A percentile compares a stretch with the other conserved stretches of the same genome.
phyloP scores from a whole-genome alignment of 2,113 vertebrate genomes.

The Monarcha castaneiventris region DNA sequence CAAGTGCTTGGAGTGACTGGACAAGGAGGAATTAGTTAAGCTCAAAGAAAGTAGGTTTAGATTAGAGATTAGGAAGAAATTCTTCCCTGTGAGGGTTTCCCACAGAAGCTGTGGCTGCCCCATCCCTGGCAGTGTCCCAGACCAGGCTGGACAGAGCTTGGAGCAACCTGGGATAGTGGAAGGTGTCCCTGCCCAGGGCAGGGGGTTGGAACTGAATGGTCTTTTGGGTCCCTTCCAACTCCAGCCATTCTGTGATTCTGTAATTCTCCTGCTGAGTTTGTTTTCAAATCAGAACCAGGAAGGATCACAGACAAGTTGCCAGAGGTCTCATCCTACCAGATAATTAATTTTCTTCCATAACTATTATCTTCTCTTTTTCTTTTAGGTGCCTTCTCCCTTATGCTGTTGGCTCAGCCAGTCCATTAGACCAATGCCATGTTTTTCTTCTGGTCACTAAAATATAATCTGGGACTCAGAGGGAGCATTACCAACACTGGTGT shows the following conservation, averaged over 20 bases:
- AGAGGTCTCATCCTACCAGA: not conserved
- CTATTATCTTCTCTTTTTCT: not conserved
- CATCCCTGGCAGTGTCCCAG: accelerated
- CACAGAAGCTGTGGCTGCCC: not conserved
- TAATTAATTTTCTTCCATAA: not conserved
- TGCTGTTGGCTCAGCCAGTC: not conserved
- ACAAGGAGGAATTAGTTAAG: not conserved
- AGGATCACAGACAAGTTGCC: not conserved
- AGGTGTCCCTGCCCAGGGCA: not conserved
- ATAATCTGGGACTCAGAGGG: not conserved
- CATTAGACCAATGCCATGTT: accelerated
- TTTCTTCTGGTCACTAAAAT: not conserved
- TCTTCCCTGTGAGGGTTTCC: accelerated
- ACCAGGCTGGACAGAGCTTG: accelerated
- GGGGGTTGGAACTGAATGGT: accelerated
- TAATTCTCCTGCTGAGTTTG: not conserved
- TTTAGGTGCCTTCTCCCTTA: not conserved
- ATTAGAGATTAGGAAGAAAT: not conserved
- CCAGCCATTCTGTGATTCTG: not conserved
- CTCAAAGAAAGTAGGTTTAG: not conserved
- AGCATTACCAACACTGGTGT: not conserved
- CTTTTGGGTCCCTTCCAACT: not conserved
- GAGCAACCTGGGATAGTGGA: accelerated
- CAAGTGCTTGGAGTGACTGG: accelerated
- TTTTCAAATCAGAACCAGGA: not conserved